A percentile compares a stretch with the other conserved stretches of the same genome.
phyloP scores from a whole-genome alignment of 2,888 invertebrate genomes.

The Griposia aprilina region DNA sequence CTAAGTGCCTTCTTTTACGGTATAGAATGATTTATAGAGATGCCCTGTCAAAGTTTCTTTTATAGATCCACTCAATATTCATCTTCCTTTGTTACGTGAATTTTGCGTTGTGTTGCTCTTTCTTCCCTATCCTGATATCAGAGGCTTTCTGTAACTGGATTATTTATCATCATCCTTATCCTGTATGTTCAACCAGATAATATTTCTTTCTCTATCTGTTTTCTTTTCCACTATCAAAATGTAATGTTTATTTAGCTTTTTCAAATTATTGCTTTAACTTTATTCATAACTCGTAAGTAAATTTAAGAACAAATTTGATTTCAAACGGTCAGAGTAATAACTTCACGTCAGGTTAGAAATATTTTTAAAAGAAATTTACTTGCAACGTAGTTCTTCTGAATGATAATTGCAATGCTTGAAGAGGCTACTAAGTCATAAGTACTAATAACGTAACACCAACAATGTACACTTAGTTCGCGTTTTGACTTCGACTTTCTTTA shows the following conservation, averaged over 20 bases:
- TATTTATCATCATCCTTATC: constrained; percentile 32
- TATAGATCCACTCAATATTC: constrained; percentile 75
- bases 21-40: constrained; percentile 76
- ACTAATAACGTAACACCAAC: too few relatives aligned
- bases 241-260: background rate
- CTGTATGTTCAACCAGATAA: constrained; percentile 8
- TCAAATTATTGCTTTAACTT: background rate
- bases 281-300: background rate
- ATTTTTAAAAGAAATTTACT: background rate
- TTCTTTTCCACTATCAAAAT: background rate
- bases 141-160: constrained; percentile 35
- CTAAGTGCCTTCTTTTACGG: constrained; percentile 66
- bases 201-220: constrained; percentile 11
- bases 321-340: background rate
- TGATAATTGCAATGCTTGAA: too few relatives aligned
- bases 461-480: too few relatives aligned
- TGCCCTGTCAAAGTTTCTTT: constrained; percentile 68
- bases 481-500: background rate
- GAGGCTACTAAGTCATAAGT: too few relatives aligned
- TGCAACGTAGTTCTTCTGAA: background rate
- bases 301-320: background rate
- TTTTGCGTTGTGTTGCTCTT: constrained; percentile 41
- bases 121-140: constrained; percentile 19
- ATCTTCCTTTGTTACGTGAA: constrained; percentile 65
- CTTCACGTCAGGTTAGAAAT: constrained; percentile 10